Conservation (phyloP, 2,888 invertebrate genomes). For the Xestobium rufovillosum region DNA sequence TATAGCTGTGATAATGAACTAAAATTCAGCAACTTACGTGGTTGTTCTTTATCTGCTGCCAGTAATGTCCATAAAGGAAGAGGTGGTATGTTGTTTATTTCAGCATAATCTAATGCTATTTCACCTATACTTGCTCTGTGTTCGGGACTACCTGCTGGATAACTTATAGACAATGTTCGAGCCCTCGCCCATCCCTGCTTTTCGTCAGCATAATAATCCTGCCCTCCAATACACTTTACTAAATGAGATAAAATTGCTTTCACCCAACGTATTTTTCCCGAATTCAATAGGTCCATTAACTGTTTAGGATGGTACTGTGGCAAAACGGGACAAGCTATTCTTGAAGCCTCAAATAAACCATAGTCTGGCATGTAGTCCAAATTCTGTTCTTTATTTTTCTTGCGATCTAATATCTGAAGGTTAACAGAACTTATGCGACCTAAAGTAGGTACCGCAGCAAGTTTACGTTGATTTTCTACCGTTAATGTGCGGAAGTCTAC, state of each 20-base stretch:
- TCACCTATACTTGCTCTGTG: conserved; percentile 78
- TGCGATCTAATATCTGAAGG: conserved; percentile 67
- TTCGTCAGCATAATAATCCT: conserved; percentile 45
- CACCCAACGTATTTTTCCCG: conserved; percentile 96
- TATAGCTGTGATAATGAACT: not conserved
- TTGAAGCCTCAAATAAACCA: conserved; percentile 92
- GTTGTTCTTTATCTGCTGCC: conserved; percentile 86
- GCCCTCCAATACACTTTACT: conserved; percentile 63
- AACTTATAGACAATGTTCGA: conserved; percentile 82
- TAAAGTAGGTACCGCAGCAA: conserved; percentile 69
- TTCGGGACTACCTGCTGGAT: conserved; percentile 75
- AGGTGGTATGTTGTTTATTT: conserved; percentile 96
- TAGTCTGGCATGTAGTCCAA: conserved; percentile 88
- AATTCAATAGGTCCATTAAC: conserved; percentile 94
- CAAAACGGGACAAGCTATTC: conserved; percentile 93
- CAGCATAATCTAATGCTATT: conserved; percentile 85
- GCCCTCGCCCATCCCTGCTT: conserved; percentile 77
- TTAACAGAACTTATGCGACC: conserved; percentile 81
- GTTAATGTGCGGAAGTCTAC: conserved; percentile 61
- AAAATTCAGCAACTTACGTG: conserved; percentile 38
- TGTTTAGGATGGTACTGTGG: conserved; percentile 99
- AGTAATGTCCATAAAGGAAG: conserved; percentile 93
- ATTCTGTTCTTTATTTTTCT: conserved; percentile 46
- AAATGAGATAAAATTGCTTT: conserved; percentile 97
- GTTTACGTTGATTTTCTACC: conserved; percentile 56